phyloP scores from a whole-genome alignment of 2,797 vertebrate species.

The Bryconaethiops microstoma region DNA sequence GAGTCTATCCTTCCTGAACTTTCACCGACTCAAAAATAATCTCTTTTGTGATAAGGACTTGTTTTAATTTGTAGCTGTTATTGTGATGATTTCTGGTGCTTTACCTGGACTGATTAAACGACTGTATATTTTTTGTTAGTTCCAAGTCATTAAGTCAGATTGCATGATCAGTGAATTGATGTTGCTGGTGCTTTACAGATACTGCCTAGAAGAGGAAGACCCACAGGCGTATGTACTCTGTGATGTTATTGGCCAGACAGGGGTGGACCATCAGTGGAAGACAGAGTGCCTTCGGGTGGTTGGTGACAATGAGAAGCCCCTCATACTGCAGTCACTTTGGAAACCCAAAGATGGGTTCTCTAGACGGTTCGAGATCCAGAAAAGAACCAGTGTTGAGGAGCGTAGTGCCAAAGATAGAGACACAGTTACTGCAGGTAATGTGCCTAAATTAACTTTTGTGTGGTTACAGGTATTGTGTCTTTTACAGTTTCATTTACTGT shows the following conservation, averaged over 20 bases:
- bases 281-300: constrained; percentile 80
- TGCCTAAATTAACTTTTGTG: background rate
- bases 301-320: constrained; percentile 76
- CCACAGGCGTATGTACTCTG: constrained; percentile 74
- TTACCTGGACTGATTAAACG: background rate
- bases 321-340: constrained; percentile 81
- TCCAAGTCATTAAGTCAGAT: background rate
- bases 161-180: background rate
- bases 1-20: constrained; percentile 32
- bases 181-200: constrained; percentile 62
- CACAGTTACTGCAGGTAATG: constrained; percentile 77
- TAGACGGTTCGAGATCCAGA: constrained; percentile 81
- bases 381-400: constrained; percentile 66
- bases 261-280: constrained; percentile 74
- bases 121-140: background rate
- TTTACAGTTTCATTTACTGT: background rate
- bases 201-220: constrained; percentile 80
- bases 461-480: background rate
- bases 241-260: constrained; percentile 76
- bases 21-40: too few relatives aligned
- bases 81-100: background rate
- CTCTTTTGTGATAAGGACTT: background rate
- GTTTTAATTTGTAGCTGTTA: background rate
- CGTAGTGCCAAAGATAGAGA: constrained; percentile 71
- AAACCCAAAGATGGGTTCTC: constrained; percentile 82